These are phyloP conservation scores for Xylocopa sonorina DNA, from an alignment of 1,140 invertebrate genomes.

Conservation along the genomic window DNA sequence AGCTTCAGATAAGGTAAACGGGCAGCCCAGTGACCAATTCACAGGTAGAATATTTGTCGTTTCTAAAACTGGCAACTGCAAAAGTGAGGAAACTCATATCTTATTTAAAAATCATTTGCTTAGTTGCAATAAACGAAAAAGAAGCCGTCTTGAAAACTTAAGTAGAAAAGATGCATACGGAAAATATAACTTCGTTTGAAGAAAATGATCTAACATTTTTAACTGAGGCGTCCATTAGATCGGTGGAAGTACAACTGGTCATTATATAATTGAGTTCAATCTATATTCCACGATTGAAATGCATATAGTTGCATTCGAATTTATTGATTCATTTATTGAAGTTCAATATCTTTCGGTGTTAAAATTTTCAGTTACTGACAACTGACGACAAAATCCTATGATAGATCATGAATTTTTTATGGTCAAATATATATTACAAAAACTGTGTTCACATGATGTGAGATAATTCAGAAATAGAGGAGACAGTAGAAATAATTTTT, in stretches of 20 bases:
- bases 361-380: neutral
- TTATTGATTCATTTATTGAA: neutral
- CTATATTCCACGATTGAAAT: neutral
- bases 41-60: constrained; percentile 3
- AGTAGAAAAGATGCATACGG: no score
- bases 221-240: neutral
- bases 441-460: no score
- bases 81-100: neutral
- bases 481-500: neutral
- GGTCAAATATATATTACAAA: neutral
- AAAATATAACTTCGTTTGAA: no score
- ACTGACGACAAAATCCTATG: no score
- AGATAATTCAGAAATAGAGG: neutral
- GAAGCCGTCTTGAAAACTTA: no score
- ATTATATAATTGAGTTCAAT: neutral
- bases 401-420: neutral
- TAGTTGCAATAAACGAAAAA: no score
- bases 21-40: neutral
- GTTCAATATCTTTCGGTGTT: neutral
- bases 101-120: no score
- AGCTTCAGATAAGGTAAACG: neutral
- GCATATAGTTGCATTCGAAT: neutral
- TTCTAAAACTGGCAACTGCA: neutral
- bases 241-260: neutral
- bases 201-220: no score